Evolutionary conservation across 92 coral and sea anemone genomes (phyloP).

Genomic region (Epizoanthus rinbou): DNA sequence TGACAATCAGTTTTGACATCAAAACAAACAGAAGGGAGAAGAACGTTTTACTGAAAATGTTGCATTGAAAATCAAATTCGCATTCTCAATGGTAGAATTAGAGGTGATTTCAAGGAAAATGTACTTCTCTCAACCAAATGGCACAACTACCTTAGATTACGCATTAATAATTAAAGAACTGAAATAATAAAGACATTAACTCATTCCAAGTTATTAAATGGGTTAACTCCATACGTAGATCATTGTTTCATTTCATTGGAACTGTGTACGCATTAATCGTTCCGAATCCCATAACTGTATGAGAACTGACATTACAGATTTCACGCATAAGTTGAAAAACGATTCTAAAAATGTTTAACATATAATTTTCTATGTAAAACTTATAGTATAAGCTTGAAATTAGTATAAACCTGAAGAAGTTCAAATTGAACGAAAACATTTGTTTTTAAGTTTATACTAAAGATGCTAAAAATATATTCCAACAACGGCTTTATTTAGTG

Average conservation of each 20-base stretch:
- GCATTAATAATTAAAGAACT: background rate
- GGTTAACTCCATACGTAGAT: background rate
- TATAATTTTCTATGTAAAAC: no score
- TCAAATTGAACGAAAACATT: no score
- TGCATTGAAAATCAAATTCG: slow-evolving; percentile 3
- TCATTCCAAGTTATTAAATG: background rate
- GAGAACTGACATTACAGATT: background rate
- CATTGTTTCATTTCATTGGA: background rate
- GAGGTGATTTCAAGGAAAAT: slow-evolving; percentile 16
- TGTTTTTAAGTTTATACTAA: no score
- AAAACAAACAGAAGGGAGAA: slow-evolving; percentile 1
- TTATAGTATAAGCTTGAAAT: no score
- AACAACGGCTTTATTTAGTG: background rate
- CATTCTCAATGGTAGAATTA: background rate
- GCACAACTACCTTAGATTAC: background rate
- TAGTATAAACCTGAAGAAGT: no score
- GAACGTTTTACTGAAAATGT: background rate
- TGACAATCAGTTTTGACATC: background rate
- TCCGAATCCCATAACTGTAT: background rate
- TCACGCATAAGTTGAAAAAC: no score
- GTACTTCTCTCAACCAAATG: slow-evolving; percentile 6
- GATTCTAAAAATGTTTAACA: no score
- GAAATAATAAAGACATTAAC: background rate
- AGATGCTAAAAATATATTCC: no score
- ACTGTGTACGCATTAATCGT: background rate